These are phyloP conservation scores for Apoda limacodes DNA, from an alignment of 2,888 invertebrate species.

Conservation along the genomic window DNA sequence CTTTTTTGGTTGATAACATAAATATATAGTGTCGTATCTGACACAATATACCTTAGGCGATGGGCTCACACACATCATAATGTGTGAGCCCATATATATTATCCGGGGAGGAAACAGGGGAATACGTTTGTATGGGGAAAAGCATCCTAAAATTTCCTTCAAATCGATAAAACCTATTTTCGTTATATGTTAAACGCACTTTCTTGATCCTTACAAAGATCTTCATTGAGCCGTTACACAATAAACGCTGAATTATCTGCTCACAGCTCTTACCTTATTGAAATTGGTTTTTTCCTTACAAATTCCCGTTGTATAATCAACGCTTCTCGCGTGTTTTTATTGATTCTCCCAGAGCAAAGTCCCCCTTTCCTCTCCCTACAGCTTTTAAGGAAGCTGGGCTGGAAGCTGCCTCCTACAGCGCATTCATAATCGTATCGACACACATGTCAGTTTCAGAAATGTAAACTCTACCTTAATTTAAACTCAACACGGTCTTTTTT, in stretches of 20 bases:
- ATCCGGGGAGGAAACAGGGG: no score
- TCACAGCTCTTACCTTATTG: constrained; percentile 41
- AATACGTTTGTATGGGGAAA: no score
- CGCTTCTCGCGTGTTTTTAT: constrained; percentile 69
- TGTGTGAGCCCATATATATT: no score
- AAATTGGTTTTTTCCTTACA: constrained; percentile 50
- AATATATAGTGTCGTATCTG: no score
- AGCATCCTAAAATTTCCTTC: no score
- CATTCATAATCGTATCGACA: constrained; percentile 69
- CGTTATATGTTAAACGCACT: constrained; percentile 3
- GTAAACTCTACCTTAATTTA: constrained; percentile 42
- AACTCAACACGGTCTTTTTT: constrained; percentile 35
- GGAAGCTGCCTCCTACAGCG: constrained; percentile 66
- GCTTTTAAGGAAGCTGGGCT: constrained; percentile 51
- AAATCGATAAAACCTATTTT: no score
- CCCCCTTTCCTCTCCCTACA: constrained; percentile 41
- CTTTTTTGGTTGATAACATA: no score
- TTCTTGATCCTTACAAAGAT: constrained; percentile 7
- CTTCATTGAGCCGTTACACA: constrained; percentile 22
- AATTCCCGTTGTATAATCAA: constrained; percentile 66
- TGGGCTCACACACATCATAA: no score
- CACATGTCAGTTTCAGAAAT: constrained; percentile 34
- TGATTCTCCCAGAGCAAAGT: constrained; percentile 46
- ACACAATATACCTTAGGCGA: no score
- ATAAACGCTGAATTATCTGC: constrained; percentile 28